These are phyloP conservation scores for Zaprionus ghesquierei DNA, from an alignment of 1,140 invertebrate species.

Conservation along the genomic window DNA sequence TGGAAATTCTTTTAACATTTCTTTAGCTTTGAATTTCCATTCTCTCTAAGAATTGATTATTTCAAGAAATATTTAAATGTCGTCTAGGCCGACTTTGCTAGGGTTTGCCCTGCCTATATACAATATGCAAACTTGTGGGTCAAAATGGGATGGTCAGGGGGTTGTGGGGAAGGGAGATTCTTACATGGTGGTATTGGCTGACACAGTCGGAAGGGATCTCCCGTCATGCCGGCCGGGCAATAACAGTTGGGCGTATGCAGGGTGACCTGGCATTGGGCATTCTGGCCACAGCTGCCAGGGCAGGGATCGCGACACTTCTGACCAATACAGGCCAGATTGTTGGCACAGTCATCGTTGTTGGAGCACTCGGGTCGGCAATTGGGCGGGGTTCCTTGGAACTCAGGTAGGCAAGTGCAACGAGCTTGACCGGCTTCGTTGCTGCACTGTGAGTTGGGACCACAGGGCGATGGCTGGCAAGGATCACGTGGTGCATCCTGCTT, in stretches of 20 bases:
- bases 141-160: not conserved
- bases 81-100: not conserved
- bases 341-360: constrained; percentile 86
- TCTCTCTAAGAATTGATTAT: not conserved
- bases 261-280: constrained; percentile 88
- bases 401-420: constrained; percentile 85
- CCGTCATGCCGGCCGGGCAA: constrained; percentile 87
- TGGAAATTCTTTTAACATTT: too few relatives aligned
- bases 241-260: constrained; percentile 90
- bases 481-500: constrained; percentile 63
- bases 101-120: constrained; percentile 55
- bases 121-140: constrained; percentile 83
- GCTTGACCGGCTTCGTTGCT: constrained; percentile 85
- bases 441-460: constrained; percentile 90
- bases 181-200: constrained; percentile 82
- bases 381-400: constrained; percentile 86
- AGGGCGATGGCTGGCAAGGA: constrained; percentile 89
- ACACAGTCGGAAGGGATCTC: constrained; percentile 88
- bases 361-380: constrained; percentile 88
- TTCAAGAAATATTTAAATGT: not conserved
- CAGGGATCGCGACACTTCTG: constrained; percentile 89
- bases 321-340: constrained; percentile 86
- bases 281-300: constrained; percentile 88
- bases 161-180: constrained; percentile 1
- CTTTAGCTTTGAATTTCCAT: too few relatives aligned